These are phyloP conservation scores for Germaria angustata DNA, from an alignment of 2,888 invertebrate species.

Conservation along the genomic window DNA sequence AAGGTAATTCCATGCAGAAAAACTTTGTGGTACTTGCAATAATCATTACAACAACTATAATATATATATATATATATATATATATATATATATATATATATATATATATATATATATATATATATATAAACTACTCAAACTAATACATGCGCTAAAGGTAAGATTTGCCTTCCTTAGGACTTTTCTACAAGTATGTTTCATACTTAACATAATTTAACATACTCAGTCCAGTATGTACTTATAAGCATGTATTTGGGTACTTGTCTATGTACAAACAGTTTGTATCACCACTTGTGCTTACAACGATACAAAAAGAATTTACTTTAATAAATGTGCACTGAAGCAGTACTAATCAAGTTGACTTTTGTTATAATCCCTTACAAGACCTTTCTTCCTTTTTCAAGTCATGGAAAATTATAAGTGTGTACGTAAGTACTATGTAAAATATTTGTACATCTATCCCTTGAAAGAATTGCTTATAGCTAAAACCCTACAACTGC, in stretches of 20 bases:
- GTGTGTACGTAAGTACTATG: not conserved
- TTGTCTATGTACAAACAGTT: not conserved
- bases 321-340: slow-evolving; percentile 74
- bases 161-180: not conserved
- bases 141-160: not conserved
- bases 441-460: slow-evolving; percentile 58
- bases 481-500: too few species aligned
- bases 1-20: slow-evolving; percentile 49
- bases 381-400: slow-evolving; percentile 57
- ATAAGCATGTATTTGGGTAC: not conserved
- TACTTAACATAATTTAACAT: slow-evolving; percentile 11
- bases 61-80: too few species aligned
- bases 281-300: not conserved
- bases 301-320: not conserved
- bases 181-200: slow-evolving; percentile 24
- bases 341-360: slow-evolving; percentile 76
- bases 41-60: not conserved
- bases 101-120: too few species aligned
- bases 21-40: not conserved
- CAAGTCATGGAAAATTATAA: slow-evolving; percentile 19
- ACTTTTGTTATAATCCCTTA: slow-evolving; percentile 73
- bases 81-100: not conserved
- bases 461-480: too few species aligned
- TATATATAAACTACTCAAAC: not conserved
- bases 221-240: not conserved